Percentiles rank a stretch among this genome's conserved stretches.
Conservation (phyloP, 2,797 vertebrate genomes). For the Adrianichthys oophorus region DNA sequence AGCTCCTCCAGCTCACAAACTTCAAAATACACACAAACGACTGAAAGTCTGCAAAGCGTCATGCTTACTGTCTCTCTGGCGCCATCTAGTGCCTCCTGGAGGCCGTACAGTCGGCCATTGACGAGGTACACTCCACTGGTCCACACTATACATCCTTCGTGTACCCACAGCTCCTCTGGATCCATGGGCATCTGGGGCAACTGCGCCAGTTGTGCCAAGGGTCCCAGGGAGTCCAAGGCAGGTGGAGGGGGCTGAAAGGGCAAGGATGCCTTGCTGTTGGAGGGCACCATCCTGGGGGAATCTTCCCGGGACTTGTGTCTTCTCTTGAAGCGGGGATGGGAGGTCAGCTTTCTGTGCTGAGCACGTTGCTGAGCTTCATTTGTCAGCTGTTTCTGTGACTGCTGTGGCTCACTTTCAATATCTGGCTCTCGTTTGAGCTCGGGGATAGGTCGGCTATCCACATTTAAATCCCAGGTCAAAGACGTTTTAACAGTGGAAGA, state of each 20-base stretch:
- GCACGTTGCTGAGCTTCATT: slow-evolving; percentile 76
- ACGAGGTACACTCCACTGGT: slow-evolving; percentile 98
- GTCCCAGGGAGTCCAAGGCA: slow-evolving; percentile 84
- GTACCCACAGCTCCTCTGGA: slow-evolving; percentile 98
- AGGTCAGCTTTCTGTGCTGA: slow-evolving; percentile 85
- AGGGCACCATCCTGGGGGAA: slow-evolving; percentile 85
- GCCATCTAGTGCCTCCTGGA: slow-evolving; percentile 97
- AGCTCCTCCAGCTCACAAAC: not conserved
- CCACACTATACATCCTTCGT: slow-evolving; percentile 97
- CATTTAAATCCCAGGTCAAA: slow-evolving; percentile 65
- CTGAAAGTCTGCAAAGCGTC: too few relatives aligned
- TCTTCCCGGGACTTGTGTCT: slow-evolving; percentile 95
- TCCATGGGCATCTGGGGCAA: slow-evolving; percentile 97
- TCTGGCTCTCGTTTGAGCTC: slow-evolving; percentile 71
- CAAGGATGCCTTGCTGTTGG: slow-evolving; percentile 82
- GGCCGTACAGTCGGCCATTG: slow-evolving; percentile 95
- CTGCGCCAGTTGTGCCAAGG: slow-evolving; percentile 86
- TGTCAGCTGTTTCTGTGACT: slow-evolving; percentile 34
- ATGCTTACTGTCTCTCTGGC: slow-evolving; percentile 92
- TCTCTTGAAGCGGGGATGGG: slow-evolving; percentile 96
- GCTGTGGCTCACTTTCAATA: slow-evolving; percentile 56
- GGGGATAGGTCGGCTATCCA: slow-evolving; percentile 59
- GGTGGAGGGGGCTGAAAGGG: slow-evolving; percentile 92
- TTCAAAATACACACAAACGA: too few relatives aligned
- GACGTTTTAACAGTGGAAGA: slow-evolving; percentile 41